These are phyloP conservation scores for Bombus consobrinus DNA, from an alignment of 1,140 invertebrate genomes.

Conservation along the genomic window DNA sequence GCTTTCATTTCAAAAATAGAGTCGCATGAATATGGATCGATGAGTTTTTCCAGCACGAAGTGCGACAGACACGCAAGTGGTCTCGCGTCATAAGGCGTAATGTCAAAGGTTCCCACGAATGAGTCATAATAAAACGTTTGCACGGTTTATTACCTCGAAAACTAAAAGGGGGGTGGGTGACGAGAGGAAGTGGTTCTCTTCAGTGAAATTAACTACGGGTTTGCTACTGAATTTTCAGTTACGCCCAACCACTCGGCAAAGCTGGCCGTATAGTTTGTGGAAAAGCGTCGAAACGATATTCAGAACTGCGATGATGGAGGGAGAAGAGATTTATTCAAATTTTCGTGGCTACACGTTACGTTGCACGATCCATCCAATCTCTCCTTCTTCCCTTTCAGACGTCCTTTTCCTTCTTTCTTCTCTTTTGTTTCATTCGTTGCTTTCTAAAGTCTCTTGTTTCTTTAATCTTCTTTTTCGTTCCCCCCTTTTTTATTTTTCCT, in stretches of 20 bases:
- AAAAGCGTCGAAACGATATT: constrained; percentile 58
- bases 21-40: constrained; percentile 3
- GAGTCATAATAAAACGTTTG: constrained; percentile 40
- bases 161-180: background rate
- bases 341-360: constrained; percentile 30
- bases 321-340: constrained; percentile 62
- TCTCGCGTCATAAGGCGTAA: constrained; percentile 26
- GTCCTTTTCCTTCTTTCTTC: background rate
- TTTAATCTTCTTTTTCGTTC: constrained; percentile 46
- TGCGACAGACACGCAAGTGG: background rate
- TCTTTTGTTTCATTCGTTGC: constrained; percentile 1
- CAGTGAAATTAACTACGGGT: constrained; percentile 14
- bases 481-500: background rate
- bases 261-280: constrained; percentile 4
- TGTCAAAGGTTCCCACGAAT: constrained; percentile 38
- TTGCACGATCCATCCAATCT: background rate
- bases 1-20: background rate
- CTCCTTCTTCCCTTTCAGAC: background rate
- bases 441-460: constrained; percentile 47
- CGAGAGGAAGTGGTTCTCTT: background rate
- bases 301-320: background rate
- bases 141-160: constrained; percentile 3
- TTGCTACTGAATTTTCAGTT: constrained; percentile 31
- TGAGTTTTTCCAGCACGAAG: background rate
- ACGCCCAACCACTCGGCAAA: too few species aligned